Percentiles rank a stretch among this genome's conserved stretches.
Conservation (phyloP, 1,140 invertebrate genomes). For the Tetragnatha versicolor region DNA sequence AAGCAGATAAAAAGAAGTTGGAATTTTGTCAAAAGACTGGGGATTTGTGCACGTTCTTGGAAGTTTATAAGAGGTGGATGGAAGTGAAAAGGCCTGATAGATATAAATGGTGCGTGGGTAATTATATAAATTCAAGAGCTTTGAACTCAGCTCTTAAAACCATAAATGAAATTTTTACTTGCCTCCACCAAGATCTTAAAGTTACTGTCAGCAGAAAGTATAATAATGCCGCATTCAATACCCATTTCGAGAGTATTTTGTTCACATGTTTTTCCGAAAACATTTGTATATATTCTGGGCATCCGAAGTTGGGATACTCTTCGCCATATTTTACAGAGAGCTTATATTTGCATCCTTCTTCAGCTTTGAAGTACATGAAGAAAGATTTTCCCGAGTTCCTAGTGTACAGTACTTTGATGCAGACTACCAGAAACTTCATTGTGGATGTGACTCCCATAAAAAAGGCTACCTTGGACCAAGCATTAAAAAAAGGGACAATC, state of each 20-base stretch:
- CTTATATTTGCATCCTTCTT: constrained; percentile 87
- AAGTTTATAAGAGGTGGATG: constrained; percentile 72
- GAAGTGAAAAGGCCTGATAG: background rate
- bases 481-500: constrained; percentile 7
- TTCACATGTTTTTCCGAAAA: constrained; percentile 90
- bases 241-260: constrained; percentile 79
- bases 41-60: constrained; percentile 90
- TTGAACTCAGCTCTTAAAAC: constrained; percentile 26
- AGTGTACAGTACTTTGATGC: constrained; percentile 27
- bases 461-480: constrained; percentile 20
- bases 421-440: constrained; percentile 37
- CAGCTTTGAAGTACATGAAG: constrained; percentile 80
- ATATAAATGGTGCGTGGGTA: constrained; percentile 41
- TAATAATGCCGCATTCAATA: constrained; percentile 73
- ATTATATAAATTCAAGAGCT: constrained; percentile 41
- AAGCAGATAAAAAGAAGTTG: constrained; percentile 64
- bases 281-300: constrained; percentile 77
- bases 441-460: constrained; percentile 32
- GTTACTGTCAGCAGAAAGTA: constrained; percentile 71
- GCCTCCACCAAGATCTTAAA: constrained; percentile 84
- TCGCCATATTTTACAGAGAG: constrained; percentile 81
- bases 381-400: constrained; percentile 32
- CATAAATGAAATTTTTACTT: constrained; percentile 72
- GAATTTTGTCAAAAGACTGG: constrained; percentile 79
- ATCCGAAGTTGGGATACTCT: constrained; percentile 82